Percentiles rank a stretch among this genome's conserved stretches.
Conservation (phyloP, 1,140 invertebrate species). For the Papilio dardanus region DNA sequence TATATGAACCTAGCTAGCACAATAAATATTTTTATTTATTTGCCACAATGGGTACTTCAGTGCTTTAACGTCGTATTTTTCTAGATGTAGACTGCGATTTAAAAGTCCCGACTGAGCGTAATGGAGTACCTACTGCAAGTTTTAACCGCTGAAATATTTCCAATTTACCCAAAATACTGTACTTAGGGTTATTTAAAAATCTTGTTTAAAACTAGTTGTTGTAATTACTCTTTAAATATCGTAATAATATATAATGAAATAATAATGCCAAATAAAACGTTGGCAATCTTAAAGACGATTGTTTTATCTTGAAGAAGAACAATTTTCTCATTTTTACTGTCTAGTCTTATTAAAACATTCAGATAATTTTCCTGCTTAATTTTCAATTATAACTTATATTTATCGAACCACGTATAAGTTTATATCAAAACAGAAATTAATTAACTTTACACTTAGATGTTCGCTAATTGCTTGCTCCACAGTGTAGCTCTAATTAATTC, state of each 20-base stretch:
- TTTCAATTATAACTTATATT: background rate
- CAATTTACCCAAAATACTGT: background rate
- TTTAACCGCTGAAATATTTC: conserved; percentile 20
- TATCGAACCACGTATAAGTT: background rate
- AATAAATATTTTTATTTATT: conserved; percentile 10
- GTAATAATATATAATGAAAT: too few relatives aligned
- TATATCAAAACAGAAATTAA: background rate
- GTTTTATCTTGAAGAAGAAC: too few relatives aligned
- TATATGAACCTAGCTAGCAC: background rate
- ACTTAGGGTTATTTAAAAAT: too few relatives aligned
- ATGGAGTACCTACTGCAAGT: conserved; percentile 27
- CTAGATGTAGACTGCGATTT: conserved; percentile 27
- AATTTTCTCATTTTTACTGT: too few relatives aligned
- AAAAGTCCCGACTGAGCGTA: conserved; percentile 28
- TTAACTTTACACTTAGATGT: conserved; percentile 4
- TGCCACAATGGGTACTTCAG: conserved; percentile 8
- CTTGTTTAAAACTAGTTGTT: too few relatives aligned
- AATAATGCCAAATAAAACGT: too few relatives aligned
- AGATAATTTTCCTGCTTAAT: too few relatives aligned
- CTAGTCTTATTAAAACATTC: too few relatives aligned
- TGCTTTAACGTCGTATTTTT: conserved; percentile 6
- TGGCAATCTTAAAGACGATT: too few relatives aligned
- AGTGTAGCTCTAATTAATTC: conserved; percentile 7
- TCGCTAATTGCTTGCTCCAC: background rate
- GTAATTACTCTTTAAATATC: too few relatives aligned